These are phyloP conservation scores for Aphaenogaster ashmeadi DNA, from an alignment of 1,140 invertebrate species.

Conservation along the genomic window DNA sequence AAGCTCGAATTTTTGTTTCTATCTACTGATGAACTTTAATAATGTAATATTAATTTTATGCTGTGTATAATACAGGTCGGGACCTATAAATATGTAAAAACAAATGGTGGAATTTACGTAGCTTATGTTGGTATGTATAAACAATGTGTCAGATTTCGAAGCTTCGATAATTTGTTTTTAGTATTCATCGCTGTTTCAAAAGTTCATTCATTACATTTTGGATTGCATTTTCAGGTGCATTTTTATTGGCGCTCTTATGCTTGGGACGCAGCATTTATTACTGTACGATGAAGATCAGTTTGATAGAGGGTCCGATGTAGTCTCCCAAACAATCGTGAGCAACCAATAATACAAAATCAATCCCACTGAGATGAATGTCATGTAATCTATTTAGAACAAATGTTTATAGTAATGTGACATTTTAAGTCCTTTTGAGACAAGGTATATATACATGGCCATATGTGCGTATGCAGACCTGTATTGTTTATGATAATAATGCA, in stretches of 20 bases:
- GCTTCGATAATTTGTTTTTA: slow-evolving; percentile 13
- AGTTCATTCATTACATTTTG: not conserved
- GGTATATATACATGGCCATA: slow-evolving; percentile 55
- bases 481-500: slow-evolving; percentile 52
- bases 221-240: slow-evolving; percentile 82
- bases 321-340: slow-evolving; percentile 66
- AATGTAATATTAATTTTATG: not conserved
- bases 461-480: slow-evolving; percentile 54
- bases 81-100: slow-evolving; percentile 87
- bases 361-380: slow-evolving; percentile 77
- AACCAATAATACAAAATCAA: slow-evolving; percentile 63
- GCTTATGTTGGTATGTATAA: slow-evolving; percentile 91
- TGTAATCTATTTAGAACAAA: slow-evolving; percentile 77
- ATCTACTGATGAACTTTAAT: not conserved
- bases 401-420: slow-evolving; percentile 74
- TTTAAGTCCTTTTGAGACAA: slow-evolving; percentile 56
- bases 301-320: slow-evolving; percentile 94
- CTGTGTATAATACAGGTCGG: slow-evolving; percentile 83
- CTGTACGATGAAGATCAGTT: slow-evolving; percentile 96
- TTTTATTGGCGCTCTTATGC: slow-evolving; percentile 91
- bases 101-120: slow-evolving; percentile 93
- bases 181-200: not conserved
- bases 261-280: slow-evolving; percentile 94
- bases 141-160: not conserved
- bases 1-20: slow-evolving; percentile 71